These are phyloP conservation scores for Meteorus sp. DNA, from an alignment of 1,140 invertebrate genomes.

Conservation along the genomic window DNA sequence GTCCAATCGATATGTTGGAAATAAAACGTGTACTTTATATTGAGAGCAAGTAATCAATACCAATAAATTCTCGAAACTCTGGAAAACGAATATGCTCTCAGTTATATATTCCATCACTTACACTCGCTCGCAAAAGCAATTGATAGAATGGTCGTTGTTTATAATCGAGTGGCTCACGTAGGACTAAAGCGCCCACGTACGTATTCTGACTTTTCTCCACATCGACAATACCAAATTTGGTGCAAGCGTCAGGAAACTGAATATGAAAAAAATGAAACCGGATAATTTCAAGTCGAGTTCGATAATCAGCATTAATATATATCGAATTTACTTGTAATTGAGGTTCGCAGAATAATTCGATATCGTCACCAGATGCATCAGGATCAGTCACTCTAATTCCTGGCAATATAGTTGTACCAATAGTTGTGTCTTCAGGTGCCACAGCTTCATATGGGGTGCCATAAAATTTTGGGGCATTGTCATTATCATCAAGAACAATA, in stretches of 20 bases:
- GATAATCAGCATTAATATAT: constrained; percentile 24
- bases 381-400: constrained; percentile 75
- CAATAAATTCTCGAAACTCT: no score
- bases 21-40: no score
- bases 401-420: constrained; percentile 74
- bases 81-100: no score
- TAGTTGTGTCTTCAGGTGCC: constrained; percentile 74
- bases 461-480: constrained; percentile 79
- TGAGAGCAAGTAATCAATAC: no score
- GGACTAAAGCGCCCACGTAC: constrained; percentile 68
- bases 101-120: no score
- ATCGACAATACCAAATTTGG: constrained; percentile 70
- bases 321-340: constrained; percentile 60
- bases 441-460: constrained; percentile 79
- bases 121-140: constrained; percentile 69
- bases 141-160: constrained; percentile 75
- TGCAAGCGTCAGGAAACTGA: constrained; percentile 71
- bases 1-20: no score
- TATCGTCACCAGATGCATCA: constrained; percentile 77
- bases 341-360: constrained; percentile 74
- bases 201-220: constrained; percentile 66
- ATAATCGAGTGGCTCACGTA: constrained; percentile 70
- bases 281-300: not conserved
- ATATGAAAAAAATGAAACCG: constrained; percentile 46
- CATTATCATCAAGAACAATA: constrained; percentile 86